A percentile compares a stretch with the other conserved stretches of the same genome.
Evolutionary conservation across 2,797 vertebrate species (phyloP).

Genomic region (Sorex maritimensis): DNA sequence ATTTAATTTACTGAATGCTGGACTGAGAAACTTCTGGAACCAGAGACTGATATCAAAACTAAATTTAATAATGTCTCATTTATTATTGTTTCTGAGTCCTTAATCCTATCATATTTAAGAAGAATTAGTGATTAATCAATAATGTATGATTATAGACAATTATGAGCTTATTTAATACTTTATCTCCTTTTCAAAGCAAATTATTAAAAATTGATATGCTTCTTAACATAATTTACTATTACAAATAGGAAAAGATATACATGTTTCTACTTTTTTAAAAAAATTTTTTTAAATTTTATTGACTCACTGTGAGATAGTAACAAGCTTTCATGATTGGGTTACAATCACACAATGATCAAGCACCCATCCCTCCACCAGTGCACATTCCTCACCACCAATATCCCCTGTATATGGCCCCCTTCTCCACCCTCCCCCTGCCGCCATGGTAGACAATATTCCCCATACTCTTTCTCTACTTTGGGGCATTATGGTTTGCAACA

Average conservation of each 20-base stretch:
- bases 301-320: too few species aligned
- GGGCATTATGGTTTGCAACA: too few species aligned
- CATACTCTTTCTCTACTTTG: too few species aligned
- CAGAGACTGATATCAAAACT: not conserved
- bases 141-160: not conserved
- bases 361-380: too few species aligned
- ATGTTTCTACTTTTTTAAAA: not conserved
- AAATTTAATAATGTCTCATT: not conserved
- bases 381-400: too few species aligned
- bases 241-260: not conserved
- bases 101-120: not conserved
- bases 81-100: not conserved
- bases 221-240: not conserved
- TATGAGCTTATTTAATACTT: not conserved
- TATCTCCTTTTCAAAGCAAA: slow-evolving; percentile 17
- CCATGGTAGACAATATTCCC: too few species aligned
- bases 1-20: slow-evolving; percentile 6
- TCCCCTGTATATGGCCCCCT: too few species aligned
- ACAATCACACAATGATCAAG: too few species aligned
- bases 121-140: not conserved
- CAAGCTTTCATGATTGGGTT: too few species aligned
- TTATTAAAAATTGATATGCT: not conserved
- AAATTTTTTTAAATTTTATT: too few species aligned
- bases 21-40: not conserved
- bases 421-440: too few species aligned